Evolutionary conservation across 2,888 invertebrate species (phyloP).

Genomic region (Scaptomyza cyrtandrae): DNA sequence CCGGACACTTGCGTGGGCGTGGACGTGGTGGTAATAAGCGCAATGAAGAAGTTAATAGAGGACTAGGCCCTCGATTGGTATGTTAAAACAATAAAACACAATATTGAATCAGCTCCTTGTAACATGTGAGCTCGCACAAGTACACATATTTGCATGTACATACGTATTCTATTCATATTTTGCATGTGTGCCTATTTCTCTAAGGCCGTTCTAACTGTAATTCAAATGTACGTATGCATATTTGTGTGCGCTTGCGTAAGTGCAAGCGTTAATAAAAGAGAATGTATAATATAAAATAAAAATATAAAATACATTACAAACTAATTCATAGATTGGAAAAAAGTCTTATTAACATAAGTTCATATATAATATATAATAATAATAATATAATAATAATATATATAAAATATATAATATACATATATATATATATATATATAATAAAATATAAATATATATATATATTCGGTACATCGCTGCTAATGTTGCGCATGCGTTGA

Average conservation of each 20-base stretch:
- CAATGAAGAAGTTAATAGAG: slow-evolving; percentile 8
- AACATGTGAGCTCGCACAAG: neutral
- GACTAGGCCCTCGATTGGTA: slow-evolving; percentile 29
- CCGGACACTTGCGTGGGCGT: slow-evolving; percentile 49
- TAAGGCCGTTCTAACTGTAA: neutral
- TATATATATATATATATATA: too few species aligned
- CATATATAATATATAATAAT: too few species aligned
- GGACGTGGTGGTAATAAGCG: slow-evolving; percentile 37
- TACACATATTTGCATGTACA: neutral
- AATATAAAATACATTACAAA: neutral
- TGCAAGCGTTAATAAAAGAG: neutral
- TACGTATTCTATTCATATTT: neutral
- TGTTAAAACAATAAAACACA: slow-evolving; percentile 2
- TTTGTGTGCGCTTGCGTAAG: neutral
- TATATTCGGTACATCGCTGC: neutral
- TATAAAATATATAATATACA: too few species aligned
- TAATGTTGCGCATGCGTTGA: neutral
- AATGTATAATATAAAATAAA: neutral
- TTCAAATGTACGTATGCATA: neutral
- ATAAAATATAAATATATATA: too few species aligned
- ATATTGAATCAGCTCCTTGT: neutral
- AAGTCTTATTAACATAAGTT: neutral
- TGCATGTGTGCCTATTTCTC: neutral
- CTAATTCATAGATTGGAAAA: neutral
- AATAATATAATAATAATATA: too few species aligned